Evolutionary conservation across 2,797 vertebrate species (phyloP).

Genomic region (Peromyscus nudipes): DNA sequence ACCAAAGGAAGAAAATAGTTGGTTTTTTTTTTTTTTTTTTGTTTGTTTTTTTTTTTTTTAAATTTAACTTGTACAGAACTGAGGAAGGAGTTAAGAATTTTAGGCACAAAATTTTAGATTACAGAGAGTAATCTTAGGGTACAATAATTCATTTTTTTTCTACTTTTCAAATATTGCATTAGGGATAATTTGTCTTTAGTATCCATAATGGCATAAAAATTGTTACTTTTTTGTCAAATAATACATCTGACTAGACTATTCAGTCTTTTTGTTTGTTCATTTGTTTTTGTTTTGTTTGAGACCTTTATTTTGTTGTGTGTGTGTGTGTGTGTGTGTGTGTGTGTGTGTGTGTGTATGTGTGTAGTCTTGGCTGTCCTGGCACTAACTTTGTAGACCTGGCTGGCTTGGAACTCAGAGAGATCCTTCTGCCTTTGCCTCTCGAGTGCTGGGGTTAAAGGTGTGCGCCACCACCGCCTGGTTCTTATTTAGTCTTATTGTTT

Average conservation of each 20-base stretch:
- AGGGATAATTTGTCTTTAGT: slow-evolving; percentile 6
- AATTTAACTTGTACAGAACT: neutral
- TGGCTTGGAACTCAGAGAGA: neutral
- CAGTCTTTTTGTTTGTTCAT: neutral
- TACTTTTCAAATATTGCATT: neutral
- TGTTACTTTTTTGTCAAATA: neutral
- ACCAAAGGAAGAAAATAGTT: neutral
- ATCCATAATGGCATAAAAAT: neutral
- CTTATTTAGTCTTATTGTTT: neutral
- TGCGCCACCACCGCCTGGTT: neutral
- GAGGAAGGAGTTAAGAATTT: slow-evolving; percentile 6
- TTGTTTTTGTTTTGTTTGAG: neutral
- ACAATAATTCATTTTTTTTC: slow-evolving; percentile 5
- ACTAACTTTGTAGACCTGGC: neutral
- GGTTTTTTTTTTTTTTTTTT: too few species aligned
- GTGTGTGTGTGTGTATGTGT: neutral
- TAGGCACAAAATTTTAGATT: slow-evolving; percentile 45
- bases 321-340: too few species aligned
- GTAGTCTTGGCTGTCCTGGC: neutral
- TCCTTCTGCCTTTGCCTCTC: neutral
- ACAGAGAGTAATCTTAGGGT: neutral
- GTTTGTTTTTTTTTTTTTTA: neutral
- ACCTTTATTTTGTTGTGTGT: neutral
- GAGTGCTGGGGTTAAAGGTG: neutral
- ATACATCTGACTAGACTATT: neutral